These are phyloP conservation scores for Metridium senile DNA, from an alignment of 92 coral and sea anemone species.

Conservation along the genomic window DNA sequence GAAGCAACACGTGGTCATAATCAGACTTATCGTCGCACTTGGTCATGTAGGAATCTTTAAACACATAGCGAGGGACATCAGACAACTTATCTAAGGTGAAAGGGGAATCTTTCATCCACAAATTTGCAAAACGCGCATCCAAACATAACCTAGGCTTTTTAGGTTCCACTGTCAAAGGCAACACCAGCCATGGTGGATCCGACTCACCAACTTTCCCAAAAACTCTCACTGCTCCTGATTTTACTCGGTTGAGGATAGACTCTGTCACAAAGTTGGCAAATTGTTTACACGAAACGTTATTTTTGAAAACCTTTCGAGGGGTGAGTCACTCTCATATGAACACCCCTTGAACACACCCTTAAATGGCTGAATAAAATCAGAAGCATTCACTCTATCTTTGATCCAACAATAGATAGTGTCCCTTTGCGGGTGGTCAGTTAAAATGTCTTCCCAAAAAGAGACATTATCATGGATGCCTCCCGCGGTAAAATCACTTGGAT, in stretches of 20 bases:
- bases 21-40: constrained; percentile 19
- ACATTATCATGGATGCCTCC: not conserved
- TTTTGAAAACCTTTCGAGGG: not conserved
- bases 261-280: constrained; percentile 3
- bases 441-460: not conserved
- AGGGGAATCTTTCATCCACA: constrained; percentile 31
- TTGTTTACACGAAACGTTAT: constrained; percentile 20
- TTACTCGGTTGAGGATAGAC: not conserved
- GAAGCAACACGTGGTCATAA: too few species aligned
- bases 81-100: not conserved
- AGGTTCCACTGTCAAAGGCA: constrained; percentile 26
- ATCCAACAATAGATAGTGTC: not conserved
- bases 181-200: constrained; percentile 4
- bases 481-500: not conserved
- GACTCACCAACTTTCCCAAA: not conserved
- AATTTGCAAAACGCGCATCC: constrained; percentile 13
- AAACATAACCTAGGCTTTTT: constrained; percentile 10
- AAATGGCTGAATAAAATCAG: constrained; percentile 10
- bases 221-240: constrained; percentile 8
- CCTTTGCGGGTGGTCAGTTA: not conserved
- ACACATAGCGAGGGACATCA: constrained; percentile 1
- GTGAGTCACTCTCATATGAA: not conserved
- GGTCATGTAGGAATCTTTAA: not conserved
- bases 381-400: not conserved
- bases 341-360: constrained; percentile 1